A percentile compares a stretch with the other conserved stretches of the same genome.
These are phyloP conservation scores for Magallana angulata DNA, from an alignment of 1,140 invertebrate species.

Conservation along the genomic window DNA sequence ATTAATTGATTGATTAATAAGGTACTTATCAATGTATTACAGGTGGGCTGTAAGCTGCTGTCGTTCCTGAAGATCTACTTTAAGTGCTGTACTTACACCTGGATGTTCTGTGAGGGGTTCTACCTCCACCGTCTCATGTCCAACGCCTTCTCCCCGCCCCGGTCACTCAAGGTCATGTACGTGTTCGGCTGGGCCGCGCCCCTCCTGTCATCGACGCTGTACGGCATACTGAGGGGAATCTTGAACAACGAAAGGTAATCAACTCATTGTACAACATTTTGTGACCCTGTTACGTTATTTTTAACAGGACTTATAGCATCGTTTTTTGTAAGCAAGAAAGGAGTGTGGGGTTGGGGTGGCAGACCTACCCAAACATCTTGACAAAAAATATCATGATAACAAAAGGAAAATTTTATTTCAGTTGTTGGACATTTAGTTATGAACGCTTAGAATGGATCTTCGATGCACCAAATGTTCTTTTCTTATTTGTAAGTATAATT, in stretches of 20 bases:
- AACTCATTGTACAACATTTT: too few relatives aligned
- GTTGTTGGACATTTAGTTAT: neutral
- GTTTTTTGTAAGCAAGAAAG: too few relatives aligned
- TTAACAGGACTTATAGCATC: too few relatives aligned
- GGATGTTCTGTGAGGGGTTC: constrained; percentile 83
- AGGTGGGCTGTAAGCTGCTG: constrained; percentile 76
- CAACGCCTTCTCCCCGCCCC: constrained; percentile 82
- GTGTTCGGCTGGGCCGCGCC: constrained; percentile 81
- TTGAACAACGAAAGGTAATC: constrained; percentile 38
- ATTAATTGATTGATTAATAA: too few relatives aligned
- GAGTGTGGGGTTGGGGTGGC: too few relatives aligned
- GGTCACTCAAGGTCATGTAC: constrained; percentile 80
- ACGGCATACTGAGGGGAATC: constrained; percentile 36
- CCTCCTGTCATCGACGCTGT: constrained; percentile 37
- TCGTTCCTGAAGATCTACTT: constrained; percentile 76
- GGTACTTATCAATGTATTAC: constrained; percentile 19
- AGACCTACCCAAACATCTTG: too few relatives aligned
- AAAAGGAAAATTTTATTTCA: neutral
- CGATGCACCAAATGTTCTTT: constrained; percentile 9
- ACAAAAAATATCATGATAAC: too few relatives aligned
- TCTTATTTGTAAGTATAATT: constrained; percentile 10
- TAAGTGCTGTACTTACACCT: constrained; percentile 75
- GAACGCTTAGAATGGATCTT: constrained; percentile 24
- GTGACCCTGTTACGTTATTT: too few relatives aligned
- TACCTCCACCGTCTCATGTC: constrained; percentile 82